phyloP scores from a whole-genome alignment of 2,113 vertebrate genomes.

The Excalfactoria chinensis region DNA sequence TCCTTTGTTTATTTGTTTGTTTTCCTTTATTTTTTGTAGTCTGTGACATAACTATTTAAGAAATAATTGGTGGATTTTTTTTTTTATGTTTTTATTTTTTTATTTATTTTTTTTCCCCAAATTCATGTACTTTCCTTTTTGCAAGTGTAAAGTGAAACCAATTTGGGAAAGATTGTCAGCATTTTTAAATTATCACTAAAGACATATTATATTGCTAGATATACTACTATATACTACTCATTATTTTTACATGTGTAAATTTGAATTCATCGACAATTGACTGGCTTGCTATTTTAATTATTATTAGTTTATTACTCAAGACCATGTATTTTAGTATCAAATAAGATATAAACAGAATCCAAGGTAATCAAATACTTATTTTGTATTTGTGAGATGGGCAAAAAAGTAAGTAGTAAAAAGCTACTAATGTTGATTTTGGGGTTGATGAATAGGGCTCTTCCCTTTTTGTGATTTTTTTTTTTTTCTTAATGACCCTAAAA shows the following conservation, averaged over 20 bases:
- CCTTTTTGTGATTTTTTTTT: neutral
- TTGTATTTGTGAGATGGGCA: neutral
- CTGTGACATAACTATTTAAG: neutral
- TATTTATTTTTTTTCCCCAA: no score
- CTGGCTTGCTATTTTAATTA: neutral
- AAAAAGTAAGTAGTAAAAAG: neutral
- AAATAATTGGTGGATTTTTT: neutral
- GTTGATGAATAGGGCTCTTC: neutral
- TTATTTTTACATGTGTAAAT: neutral
- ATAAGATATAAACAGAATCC: neutral
- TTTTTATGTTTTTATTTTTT: no score
- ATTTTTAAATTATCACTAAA: neutral
- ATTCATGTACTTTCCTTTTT: neutral
- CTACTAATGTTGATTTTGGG: accelerated
- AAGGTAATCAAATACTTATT: neutral
- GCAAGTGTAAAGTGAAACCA: neutral
- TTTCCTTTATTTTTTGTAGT: neutral
- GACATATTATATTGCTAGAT: neutral
- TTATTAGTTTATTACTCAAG: neutral
- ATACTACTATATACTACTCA: no score
- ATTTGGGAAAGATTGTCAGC: neutral
- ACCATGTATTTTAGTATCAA: neutral
- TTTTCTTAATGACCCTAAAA: neutral
- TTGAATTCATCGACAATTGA: neutral
- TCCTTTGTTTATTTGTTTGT: neutral